Evolutionary conservation across 2,888 invertebrate species (phyloP).

Genomic region (Luperina nickerlii): DNA sequence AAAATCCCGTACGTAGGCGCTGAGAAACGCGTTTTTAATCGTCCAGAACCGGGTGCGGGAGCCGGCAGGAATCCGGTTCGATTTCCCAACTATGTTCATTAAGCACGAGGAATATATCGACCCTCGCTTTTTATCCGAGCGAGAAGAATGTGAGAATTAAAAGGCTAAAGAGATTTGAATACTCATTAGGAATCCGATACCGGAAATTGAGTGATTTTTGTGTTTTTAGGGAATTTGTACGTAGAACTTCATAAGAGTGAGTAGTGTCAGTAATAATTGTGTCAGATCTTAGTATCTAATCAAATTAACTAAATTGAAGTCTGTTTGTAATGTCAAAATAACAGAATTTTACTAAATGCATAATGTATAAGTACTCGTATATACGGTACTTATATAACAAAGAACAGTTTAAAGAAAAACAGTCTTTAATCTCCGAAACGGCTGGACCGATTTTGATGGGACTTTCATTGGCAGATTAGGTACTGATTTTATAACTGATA

Average conservation of each 20-base stretch:
- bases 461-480: too few relatives aligned
- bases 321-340: neutral
- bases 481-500: too few relatives aligned
- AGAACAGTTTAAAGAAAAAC: too few relatives aligned
- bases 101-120: slow-evolving; percentile 45
- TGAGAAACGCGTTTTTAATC: slow-evolving; percentile 41
- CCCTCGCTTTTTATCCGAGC: slow-evolving; percentile 13
- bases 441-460: too few relatives aligned
- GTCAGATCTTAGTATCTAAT: neutral
- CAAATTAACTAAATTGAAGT: neutral
- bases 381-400: too few relatives aligned
- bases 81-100: slow-evolving; percentile 62
- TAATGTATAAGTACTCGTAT: neutral
- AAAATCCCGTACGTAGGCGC: slow-evolving; percentile 11
- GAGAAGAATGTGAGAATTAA: slow-evolving; percentile 46
- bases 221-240: neutral
- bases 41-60: slow-evolving; percentile 9
- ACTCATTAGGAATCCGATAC: slow-evolving; percentile 19
- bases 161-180: slow-evolving; percentile 35
- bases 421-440: too few relatives aligned
- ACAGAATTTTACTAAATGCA: neutral
- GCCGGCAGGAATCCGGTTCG: slow-evolving; percentile 30
- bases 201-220: neutral
- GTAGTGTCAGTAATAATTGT: neutral
- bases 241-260: neutral